Conservation (phyloP, 2,113 vertebrate species). For the Trogon melanurus region DNA sequence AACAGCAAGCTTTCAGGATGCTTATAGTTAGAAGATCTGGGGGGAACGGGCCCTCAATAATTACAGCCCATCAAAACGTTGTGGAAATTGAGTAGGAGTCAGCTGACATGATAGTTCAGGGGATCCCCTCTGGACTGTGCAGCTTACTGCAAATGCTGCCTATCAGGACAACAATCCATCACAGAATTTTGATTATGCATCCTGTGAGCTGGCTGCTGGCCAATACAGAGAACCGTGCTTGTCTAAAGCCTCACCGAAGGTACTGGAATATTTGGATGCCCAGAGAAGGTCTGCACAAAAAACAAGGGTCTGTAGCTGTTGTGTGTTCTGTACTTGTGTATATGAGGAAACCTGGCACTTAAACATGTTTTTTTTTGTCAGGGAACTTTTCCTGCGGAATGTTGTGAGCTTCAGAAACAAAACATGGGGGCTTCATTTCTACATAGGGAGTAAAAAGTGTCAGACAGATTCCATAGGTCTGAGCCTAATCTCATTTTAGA, state of each 20-base stretch:
- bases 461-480: neutral
- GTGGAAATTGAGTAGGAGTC: neutral
- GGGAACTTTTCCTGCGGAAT: neutral
- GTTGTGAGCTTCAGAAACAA: neutral
- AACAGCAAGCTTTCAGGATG: neutral
- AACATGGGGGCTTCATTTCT: neutral
- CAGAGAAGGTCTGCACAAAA: neutral
- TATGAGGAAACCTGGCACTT: neutral
- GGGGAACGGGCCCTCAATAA: neutral
- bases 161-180: neutral
- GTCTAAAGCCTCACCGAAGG: neutral
- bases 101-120: neutral
- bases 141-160: neutral
- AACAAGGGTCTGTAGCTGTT: neutral
- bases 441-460: neutral
- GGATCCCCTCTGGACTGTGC: neutral
- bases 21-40: neutral
- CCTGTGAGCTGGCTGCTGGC: neutral
- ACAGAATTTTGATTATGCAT: neutral
- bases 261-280: neutral
- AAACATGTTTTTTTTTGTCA: neutral
- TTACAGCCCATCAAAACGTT: neutral
- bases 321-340: neutral
- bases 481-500: neutral
- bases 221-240: neutral